Evolutionary conservation across 92 coral and sea anemone species (phyloP).

Genomic region (Porites lobata): DNA sequence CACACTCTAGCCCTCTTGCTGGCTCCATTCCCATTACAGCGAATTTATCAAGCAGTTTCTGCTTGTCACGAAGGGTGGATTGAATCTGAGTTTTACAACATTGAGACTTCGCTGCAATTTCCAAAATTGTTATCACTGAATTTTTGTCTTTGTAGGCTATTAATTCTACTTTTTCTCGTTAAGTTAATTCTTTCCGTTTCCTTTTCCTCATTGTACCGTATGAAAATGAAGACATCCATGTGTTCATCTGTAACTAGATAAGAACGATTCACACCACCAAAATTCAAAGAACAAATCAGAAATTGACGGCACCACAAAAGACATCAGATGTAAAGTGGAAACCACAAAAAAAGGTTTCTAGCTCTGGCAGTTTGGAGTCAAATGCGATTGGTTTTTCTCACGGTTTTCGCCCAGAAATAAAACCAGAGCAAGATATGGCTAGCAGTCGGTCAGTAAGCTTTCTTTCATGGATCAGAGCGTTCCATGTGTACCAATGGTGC

Average conservation of each 20-base stretch:
- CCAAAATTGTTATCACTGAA: constrained; percentile 54
- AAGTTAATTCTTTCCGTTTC: neutral
- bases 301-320: neutral
- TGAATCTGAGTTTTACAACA: constrained; percentile 15
- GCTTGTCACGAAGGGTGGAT: constrained; percentile 42
- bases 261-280: constrained; percentile 4
- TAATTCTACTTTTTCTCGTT: constrained; percentile 46
- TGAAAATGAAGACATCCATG: neutral
- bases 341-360: constrained; percentile 4
- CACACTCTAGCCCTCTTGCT: neutral
- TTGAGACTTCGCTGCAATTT: constrained; percentile 57
- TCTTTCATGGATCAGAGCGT: constrained; percentile 65
- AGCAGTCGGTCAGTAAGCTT: constrained; percentile 66
- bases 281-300: constrained; percentile 16
- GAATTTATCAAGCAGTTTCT: no score
- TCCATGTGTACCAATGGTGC: constrained; percentile 7
- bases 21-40: neutral
- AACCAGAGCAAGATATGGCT: constrained; percentile 50
- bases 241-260: neutral
- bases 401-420: neutral
- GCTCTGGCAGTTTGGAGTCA: neutral
- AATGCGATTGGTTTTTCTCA: constrained; percentile 4
- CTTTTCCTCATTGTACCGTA: neutral
- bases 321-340: neutral
- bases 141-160: constrained; percentile 27